phyloP scores from a whole-genome alignment of 53 echinoderm and acorn worm genomes.

The Stichopus horrens region DNA sequence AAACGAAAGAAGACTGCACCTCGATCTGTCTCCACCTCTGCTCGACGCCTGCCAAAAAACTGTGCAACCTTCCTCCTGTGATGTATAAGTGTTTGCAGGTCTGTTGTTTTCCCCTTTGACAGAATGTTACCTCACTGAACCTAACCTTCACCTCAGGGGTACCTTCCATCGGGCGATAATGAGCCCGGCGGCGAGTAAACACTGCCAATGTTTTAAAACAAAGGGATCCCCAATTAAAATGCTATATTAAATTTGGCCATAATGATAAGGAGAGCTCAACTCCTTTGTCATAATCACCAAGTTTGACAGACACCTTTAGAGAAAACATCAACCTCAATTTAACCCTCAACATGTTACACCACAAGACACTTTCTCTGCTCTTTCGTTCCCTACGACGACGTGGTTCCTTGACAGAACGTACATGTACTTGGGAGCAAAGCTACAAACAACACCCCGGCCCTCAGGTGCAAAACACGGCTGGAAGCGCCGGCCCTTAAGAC shows the following conservation, averaged over 20 bases:
- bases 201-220: slow-evolving; percentile 29
- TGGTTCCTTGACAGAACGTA: background rate
- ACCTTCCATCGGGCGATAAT: background rate
- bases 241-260: slow-evolving; percentile 24
- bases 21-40: too few species aligned
- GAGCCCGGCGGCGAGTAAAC: slow-evolving; percentile 35
- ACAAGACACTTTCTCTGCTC: background rate
- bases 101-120: background rate
- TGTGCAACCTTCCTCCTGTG: too few species aligned
- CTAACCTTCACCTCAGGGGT: slow-evolving; percentile 31
- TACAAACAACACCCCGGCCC: slow-evolving; percentile 16
- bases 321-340: slow-evolving; percentile 11
- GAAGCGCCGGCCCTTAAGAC: slow-evolving; percentile 5
- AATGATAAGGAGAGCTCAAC: slow-evolving; percentile 18
- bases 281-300: slow-evolving; percentile 14
- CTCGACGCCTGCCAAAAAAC: too few species aligned
- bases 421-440: background rate
- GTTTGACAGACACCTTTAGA: background rate
- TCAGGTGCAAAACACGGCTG: slow-evolving; percentile 28
- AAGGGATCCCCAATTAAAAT: slow-evolving; percentile 15
- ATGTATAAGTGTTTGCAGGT: too few species aligned
- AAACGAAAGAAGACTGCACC: too few species aligned
- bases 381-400: background rate
- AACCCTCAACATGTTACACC: slow-evolving; percentile 14
- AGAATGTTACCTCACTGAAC: slow-evolving; percentile 19